Conservation (phyloP, 2,113 vertebrate species). For the Heterochromis multidens region DNA sequence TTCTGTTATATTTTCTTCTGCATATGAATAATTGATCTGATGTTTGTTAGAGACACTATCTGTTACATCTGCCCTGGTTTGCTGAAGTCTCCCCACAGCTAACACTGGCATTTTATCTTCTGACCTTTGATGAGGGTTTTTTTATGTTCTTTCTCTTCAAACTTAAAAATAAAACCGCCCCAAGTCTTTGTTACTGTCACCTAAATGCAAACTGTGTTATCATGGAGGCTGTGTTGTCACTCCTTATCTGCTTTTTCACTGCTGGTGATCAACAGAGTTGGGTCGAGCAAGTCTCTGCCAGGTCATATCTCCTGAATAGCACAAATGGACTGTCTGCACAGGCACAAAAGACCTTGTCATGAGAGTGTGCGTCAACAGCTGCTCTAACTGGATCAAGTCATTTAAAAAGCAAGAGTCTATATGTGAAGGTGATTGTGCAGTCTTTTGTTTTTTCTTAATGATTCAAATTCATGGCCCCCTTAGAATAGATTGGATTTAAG, state of each 20-base stretch:
- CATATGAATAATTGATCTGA: conserved; percentile 32
- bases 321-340: neutral
- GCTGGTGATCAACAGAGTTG: conserved; percentile 27
- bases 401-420: neutral
- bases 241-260: conserved; percentile 29
- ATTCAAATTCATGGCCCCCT: no score
- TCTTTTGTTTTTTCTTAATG: neutral
- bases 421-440: neutral
- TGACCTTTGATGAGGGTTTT: conserved; percentile 39
- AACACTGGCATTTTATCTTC: conserved; percentile 36
- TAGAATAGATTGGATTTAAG: no score
- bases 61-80: neutral
- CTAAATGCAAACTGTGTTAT: conserved; percentile 37
- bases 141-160: conserved; percentile 14
- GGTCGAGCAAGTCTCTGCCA: conserved; percentile 16
- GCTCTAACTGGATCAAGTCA: neutral
- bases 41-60: conserved; percentile 2
- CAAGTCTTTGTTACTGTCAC: conserved; percentile 26
- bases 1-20: neutral
- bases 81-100: conserved; percentile 1
- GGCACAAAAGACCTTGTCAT: conserved; percentile 10
- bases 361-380: neutral
- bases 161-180: conserved; percentile 12
- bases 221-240: conserved; percentile 30
- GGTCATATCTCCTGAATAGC: neutral